Evolutionary conservation across 2,113 vertebrate species (phyloP).

Genomic region (Dasyornis broadbenti): DNA sequence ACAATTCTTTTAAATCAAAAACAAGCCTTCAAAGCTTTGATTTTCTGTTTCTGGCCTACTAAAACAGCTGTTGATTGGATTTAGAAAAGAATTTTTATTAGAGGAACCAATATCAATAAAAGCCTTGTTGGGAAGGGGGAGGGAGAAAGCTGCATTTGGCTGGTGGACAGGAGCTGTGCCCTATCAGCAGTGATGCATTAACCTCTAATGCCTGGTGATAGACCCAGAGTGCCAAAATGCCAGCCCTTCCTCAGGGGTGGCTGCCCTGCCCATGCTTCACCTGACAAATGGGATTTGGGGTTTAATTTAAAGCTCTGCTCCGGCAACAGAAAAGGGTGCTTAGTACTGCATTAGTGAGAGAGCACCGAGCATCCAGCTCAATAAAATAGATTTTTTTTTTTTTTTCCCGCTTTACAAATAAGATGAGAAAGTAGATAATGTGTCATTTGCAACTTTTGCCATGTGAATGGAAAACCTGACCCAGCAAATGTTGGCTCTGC

Average conservation of each 20-base stretch:
- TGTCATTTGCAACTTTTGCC: constrained; percentile 42
- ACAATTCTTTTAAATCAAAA: neutral
- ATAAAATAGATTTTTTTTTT: constrained; percentile 45
- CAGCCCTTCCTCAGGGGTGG: neutral
- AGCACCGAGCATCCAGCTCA: constrained; percentile 19
- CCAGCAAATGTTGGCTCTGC: neutral
- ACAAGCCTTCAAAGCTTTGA: neutral
- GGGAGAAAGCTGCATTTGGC: neutral
- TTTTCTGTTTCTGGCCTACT: neutral
- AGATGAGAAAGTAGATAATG: constrained; percentile 35
- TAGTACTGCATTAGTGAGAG: constrained; percentile 42
- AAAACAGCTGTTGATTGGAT: neutral
- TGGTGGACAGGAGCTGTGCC: neutral
- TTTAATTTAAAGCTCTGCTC: constrained; percentile 50
- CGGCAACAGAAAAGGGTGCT: constrained; percentile 13
- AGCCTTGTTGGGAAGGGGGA: neutral
- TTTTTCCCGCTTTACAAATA: constrained; percentile 16
- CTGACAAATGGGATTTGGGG: constrained; percentile 35
- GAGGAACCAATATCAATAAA: neutral
- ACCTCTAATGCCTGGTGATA: neutral
- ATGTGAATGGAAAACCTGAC: constrained; percentile 6
- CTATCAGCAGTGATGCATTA: neutral
- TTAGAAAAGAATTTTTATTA: neutral
- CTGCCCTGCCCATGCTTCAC: neutral
- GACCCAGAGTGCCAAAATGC: neutral